Conservation (phyloP, 2,888 invertebrate species). For the Erannis defoliaria region DNA sequence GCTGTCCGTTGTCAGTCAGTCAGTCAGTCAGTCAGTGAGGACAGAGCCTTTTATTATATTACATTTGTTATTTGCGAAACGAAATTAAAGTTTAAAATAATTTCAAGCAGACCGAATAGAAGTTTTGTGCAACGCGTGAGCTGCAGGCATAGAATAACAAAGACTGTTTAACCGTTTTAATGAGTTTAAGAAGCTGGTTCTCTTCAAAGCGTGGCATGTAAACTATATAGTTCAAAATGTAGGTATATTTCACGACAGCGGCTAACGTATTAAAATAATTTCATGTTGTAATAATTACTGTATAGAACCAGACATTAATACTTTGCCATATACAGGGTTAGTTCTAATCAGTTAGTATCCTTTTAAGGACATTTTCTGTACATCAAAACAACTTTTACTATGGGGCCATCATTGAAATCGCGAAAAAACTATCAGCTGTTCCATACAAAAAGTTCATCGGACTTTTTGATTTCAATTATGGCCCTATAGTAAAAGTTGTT, state of each 20-base stretch:
- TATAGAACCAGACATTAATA: not conserved
- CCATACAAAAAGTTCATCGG: too few species aligned
- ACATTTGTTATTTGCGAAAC: conserved; percentile 4
- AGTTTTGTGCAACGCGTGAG: conserved; percentile 26
- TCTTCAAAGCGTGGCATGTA: not conserved
- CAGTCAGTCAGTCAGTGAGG: not conserved
- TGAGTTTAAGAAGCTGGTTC: conserved; percentile 31
- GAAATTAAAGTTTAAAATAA: not conserved
- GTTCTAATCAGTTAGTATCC: too few species aligned
- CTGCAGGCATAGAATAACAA: conserved; percentile 38
- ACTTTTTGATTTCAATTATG: too few species aligned
- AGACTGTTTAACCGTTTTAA: conserved; percentile 22
- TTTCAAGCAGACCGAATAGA: not conserved
- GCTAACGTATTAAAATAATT: not conserved
- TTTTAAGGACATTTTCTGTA: too few species aligned
- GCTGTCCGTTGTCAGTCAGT: not conserved
- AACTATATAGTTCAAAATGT: too few species aligned
- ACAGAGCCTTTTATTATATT: conserved; percentile 7
- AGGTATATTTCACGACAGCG: not conserved
- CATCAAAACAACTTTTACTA: too few species aligned
- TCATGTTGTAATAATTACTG: not conserved
- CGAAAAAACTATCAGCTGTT: too few species aligned
- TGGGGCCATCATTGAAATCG: too few species aligned
- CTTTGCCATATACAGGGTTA: too few species aligned
- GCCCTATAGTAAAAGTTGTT: too few species aligned